phyloP scores from a whole-genome alignment of 2,888 invertebrate genomes.

The Conops quadrifasciatus region DNA sequence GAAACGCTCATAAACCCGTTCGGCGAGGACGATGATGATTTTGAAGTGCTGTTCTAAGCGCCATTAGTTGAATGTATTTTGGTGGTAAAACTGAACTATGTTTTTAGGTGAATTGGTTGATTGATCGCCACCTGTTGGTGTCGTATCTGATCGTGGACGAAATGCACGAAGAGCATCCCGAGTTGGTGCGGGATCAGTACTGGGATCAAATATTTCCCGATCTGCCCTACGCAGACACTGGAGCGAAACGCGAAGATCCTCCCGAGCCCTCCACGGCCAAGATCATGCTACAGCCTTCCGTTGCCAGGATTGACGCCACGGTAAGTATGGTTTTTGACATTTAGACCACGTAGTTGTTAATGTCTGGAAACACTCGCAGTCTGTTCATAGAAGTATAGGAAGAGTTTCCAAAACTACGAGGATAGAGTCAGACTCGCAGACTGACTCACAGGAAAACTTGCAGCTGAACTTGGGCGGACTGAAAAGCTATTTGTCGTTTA shows the following conservation, averaged over 20 bases:
- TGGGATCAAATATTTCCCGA: slow-evolving; percentile 91
- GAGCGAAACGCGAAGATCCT: slow-evolving; percentile 32
- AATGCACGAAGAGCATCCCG: slow-evolving; percentile 92
- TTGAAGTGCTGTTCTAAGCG: slow-evolving; percentile 68
- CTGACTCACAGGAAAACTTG: no score
- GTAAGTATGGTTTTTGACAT: no score
- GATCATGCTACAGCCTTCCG: slow-evolving; percentile 15
- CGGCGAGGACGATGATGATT: slow-evolving; percentile 89
- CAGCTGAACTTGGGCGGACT: no score
- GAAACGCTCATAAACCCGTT: slow-evolving; percentile 90
- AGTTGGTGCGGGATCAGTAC: slow-evolving; percentile 84
- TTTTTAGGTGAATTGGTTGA: slow-evolving; percentile 81
- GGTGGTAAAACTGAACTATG: background rate
- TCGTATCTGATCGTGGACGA: slow-evolving; percentile 92
- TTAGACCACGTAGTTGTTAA: no score
- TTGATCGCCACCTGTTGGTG: slow-evolving; percentile 82
- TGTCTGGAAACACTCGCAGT: no score
- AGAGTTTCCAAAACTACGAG: no score
- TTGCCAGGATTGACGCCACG: no score
- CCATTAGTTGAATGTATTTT: background rate
- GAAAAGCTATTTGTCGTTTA: no score
- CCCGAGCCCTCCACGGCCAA: slow-evolving; percentile 37
- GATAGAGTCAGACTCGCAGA: no score
- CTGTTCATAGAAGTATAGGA: background rate
- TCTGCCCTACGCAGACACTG: slow-evolving; percentile 82